These are phyloP conservation scores for Promerops cafer DNA, from an alignment of 2,113 vertebrate genomes.

Conservation along the genomic window DNA sequence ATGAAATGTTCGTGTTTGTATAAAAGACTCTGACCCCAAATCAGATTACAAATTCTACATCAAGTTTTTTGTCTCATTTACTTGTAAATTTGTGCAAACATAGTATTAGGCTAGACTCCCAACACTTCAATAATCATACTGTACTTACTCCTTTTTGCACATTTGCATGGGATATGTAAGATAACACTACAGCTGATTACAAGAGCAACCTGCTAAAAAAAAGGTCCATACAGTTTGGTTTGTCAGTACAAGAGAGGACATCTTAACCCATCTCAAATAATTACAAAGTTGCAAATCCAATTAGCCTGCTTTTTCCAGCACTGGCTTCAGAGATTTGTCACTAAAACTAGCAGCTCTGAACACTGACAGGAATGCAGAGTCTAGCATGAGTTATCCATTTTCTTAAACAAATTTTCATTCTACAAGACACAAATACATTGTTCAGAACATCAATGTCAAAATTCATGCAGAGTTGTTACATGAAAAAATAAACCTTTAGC, in stretches of 20 bases:
- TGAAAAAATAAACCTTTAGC: neutral
- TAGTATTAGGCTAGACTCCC: neutral
- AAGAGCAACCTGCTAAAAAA: neutral
- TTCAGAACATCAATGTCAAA: neutral
- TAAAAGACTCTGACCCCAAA: neutral
- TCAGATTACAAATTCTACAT: neutral
- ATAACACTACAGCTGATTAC: neutral
- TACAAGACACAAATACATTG: neutral
- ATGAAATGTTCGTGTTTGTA: neutral
- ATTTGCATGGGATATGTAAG: neutral
- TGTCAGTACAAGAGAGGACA: neutral
- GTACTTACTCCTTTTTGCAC: neutral
- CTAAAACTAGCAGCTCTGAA: neutral
- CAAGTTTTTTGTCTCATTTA: neutral
- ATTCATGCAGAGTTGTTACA: neutral
- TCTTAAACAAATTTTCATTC: neutral
- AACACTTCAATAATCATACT: neutral
- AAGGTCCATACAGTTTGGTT: neutral
- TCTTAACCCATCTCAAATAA: neutral
- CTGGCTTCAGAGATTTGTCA: neutral
- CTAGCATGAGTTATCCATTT: neutral
- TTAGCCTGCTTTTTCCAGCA: neutral
- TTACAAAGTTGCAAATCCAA: neutral
- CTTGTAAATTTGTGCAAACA: neutral
- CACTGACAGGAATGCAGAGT: neutral